A percentile compares a stretch with the other conserved stretches of the same genome.
Evolutionary conservation across 1,140 invertebrate species (phyloP).

Genomic region (Apis mellifera): Amel_HAv3.1 CM009936.2:4502001-4502500

Average conservation of each 20-base stretch:
- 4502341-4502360: background rate
- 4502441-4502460: background rate
- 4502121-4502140: background rate
- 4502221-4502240: slow-evolving; percentile 29
- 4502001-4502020: slow-evolving; percentile 91
- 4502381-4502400: background rate
- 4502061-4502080: background rate
- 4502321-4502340: background rate
- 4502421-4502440: background rate
- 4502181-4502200: background rate
- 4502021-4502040: slow-evolving; percentile 90
- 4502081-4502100: background rate
- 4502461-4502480: background rate
- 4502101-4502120: background rate
- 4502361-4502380: background rate
- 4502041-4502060: background rate
- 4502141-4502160: too few relatives aligned
- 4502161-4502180: background rate
- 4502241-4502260: background rate
- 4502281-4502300: background rate
- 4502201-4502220: background rate
- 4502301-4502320: background rate
- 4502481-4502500: background rate
- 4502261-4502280: background rate
- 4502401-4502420: background rate